A percentile compares a stretch with the other conserved stretches of the same genome.
Evolutionary conservation across 2,797 vertebrate genomes (phyloP).

Genomic region (Mormyrus hasselquistii): DNA sequence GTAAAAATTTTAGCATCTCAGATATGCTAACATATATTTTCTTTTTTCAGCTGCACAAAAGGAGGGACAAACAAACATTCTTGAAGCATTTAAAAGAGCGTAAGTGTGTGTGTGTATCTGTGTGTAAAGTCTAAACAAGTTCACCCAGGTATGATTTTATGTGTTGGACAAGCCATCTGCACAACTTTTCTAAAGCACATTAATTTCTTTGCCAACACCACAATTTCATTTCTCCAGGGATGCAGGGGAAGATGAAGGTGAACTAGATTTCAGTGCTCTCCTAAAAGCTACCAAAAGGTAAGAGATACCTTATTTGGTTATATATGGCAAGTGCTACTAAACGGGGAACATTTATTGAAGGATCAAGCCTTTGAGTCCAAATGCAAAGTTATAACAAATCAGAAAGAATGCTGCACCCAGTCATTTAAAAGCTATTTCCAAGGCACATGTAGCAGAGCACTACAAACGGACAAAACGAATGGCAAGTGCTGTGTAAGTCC

Average conservation of each 20-base stretch:
- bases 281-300: conserved; percentile 79
- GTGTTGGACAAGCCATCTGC: neutral
- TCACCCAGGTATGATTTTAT: neutral
- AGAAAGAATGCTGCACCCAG: neutral
- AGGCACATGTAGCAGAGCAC: neutral
- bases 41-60: conserved; percentile 52
- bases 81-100: conserved; percentile 68
- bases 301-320: conserved; percentile 28
- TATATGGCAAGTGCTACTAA: neutral
- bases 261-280: conserved; percentile 81
- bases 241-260: conserved; percentile 65
- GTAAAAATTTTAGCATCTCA: neutral
- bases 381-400: neutral
- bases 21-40: neutral
- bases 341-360: neutral
- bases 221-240: conserved; percentile 47
- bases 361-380: neutral
- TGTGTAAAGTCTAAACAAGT: neutral
- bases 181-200: neutral
- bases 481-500: neutral
- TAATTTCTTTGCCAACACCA: neutral
- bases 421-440: neutral
- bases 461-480: neutral
- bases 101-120: conserved; percentile 41
- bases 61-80: conserved; percentile 49